These are phyloP conservation scores for Epicauta chinensis DNA, from an alignment of 1,140 invertebrate genomes.

Conservation along the genomic window DNA sequence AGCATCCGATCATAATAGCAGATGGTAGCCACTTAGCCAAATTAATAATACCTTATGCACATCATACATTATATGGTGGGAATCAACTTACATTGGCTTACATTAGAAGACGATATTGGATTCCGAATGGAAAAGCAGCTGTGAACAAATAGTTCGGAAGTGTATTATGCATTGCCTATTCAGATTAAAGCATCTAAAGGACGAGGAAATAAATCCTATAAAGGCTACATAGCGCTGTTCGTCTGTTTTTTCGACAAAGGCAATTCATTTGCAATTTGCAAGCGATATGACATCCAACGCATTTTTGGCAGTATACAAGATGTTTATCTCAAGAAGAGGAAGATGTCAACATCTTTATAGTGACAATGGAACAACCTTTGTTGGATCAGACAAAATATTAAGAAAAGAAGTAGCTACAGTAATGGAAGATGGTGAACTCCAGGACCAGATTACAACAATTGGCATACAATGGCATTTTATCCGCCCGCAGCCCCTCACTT, in stretches of 20 bases:
- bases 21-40: conserved; percentile 21
- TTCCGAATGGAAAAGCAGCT: not conserved
- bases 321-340: conserved; percentile 32
- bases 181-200: conserved; percentile 1
- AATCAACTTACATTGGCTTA: not conserved
- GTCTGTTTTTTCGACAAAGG: conserved; percentile 22
- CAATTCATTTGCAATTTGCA: conserved; percentile 37
- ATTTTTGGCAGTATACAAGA: conserved; percentile 28
- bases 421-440: too few relatives aligned
- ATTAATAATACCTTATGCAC: conserved; percentile 15
- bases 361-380: conserved; percentile 37
- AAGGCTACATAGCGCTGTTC: conserved; percentile 27
- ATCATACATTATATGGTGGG: too few relatives aligned
- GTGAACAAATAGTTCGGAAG: not conserved
- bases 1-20: conserved; percentile 30
- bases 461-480: not conserved
- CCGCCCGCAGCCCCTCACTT: not conserved
- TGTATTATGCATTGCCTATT: too few relatives aligned
- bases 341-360: not conserved
- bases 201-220: conserved; percentile 20
- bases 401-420: too few relatives aligned
- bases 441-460: too few relatives aligned
- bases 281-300: conserved; percentile 26
- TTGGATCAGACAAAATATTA: too few relatives aligned
- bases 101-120: not conserved